These are phyloP conservation scores for Sparidentex hasta DNA, from an alignment of 2,797 vertebrate genomes.

Conservation along the genomic window DNA sequence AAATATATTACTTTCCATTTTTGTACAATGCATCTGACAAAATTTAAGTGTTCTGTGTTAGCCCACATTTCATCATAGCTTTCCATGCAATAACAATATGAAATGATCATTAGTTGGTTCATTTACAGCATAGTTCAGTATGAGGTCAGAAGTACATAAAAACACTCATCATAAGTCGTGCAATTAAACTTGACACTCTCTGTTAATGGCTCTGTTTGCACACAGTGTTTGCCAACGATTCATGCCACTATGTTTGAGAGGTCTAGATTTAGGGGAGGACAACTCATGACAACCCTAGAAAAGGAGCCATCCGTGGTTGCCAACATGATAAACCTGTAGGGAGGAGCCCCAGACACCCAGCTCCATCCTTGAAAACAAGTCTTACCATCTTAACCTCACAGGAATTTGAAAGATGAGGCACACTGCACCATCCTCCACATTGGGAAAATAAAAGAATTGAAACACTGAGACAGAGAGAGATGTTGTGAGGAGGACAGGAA, in stretches of 20 bases:
- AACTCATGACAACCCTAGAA: slow-evolving; percentile 60
- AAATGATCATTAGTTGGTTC: slow-evolving; percentile 52
- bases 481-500: slow-evolving; percentile 60
- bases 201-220: slow-evolving; percentile 58
- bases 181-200: slow-evolving; percentile 64
- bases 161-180: slow-evolving; percentile 38
- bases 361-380: slow-evolving; percentile 51
- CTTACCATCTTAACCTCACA: slow-evolving; percentile 63
- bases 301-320: slow-evolving; percentile 55
- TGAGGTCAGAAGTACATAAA: slow-evolving; percentile 58
- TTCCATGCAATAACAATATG: slow-evolving; percentile 50
- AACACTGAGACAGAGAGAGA: slow-evolving; percentile 45
- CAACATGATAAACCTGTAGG: slow-evolving; percentile 70
- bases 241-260: slow-evolving; percentile 56
- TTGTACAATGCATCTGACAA: slow-evolving; percentile 34
- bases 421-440: slow-evolving; percentile 38
- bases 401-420: slow-evolving; percentile 73
- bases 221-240: slow-evolving; percentile 48
- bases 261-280: slow-evolving; percentile 68
- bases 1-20: slow-evolving; percentile 50
- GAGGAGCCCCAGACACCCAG: slow-evolving; percentile 57
- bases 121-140: slow-evolving; percentile 54
- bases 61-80: slow-evolving; percentile 41
- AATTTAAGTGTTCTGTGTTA: slow-evolving; percentile 3
- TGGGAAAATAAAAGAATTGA: slow-evolving; percentile 54